Conservation (phyloP, 2,888 invertebrate genomes). For the Calameuta idolon region DNA sequence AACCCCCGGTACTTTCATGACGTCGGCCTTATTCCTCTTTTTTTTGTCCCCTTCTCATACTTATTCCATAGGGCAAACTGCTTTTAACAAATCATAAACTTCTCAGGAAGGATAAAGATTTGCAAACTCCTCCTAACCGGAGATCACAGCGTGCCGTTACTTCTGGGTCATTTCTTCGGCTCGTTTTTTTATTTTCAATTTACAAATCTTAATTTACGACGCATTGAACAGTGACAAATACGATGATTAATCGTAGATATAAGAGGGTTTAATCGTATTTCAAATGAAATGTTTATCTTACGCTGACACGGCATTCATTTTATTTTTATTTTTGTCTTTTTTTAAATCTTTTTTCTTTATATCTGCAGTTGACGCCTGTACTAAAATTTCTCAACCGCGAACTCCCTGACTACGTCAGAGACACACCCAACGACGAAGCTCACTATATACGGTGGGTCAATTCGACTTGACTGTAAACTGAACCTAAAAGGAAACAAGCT, state of each 20-base stretch:
- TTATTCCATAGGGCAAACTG: not conserved
- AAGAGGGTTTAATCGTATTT: not conserved
- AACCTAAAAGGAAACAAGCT: not conserved
- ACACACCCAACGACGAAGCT: not conserved
- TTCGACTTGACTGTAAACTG: not conserved
- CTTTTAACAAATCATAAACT: constrained; percentile 4
- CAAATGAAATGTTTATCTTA: not conserved
- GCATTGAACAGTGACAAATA: not conserved
- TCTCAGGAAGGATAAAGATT: constrained; percentile 1
- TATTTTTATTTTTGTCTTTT: not conserved
- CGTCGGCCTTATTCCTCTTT: constrained; percentile 17
- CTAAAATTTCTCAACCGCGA: not conserved
- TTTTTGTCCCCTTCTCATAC: constrained; percentile 6
- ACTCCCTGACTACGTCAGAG: not conserved
- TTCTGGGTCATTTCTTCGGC: not conserved
- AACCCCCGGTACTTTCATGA: constrained; percentile 9
- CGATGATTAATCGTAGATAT: not conserved
- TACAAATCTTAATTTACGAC: not conserved
- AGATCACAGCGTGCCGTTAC: not conserved
- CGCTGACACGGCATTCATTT: no score
- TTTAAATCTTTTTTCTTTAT: not conserved
- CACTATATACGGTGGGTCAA: not conserved
- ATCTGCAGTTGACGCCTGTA: not conserved
- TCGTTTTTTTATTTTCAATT: not conserved
- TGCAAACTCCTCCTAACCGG: not conserved